phyloP scores from a whole-genome alignment of 1,140 invertebrate species.

The Trissolcus basalis region DNA sequence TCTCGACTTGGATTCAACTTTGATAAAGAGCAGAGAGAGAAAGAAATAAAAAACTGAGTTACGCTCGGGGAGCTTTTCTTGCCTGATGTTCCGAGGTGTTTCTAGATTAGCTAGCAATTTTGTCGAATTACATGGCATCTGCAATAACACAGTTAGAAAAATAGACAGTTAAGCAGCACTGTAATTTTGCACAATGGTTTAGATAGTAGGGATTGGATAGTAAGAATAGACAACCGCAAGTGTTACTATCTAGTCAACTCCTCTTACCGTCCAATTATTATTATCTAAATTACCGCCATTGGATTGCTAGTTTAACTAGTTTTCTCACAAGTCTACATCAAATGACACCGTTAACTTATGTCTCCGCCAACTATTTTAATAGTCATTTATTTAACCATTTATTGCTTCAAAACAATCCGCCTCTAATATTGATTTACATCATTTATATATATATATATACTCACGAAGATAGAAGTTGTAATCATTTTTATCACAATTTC shows the following conservation, averaged over 20 bases:
- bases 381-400: neutral
- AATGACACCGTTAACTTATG: slow-evolving; percentile 17
- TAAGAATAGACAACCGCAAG: slow-evolving; percentile 30
- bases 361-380: slow-evolving; percentile 1
- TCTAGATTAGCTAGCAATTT: slow-evolving; percentile 47
- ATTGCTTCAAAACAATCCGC: neutral
- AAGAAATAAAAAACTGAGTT: neutral
- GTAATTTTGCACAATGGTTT: slow-evolving; percentile 37
- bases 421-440: too few species aligned
- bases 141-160: slow-evolving; percentile 44
- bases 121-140: slow-evolving; percentile 35
- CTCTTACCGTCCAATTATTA: slow-evolving; percentile 47
- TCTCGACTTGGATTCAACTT: slow-evolving; percentile 26
- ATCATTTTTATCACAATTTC: too few species aligned
- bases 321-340: slow-evolving; percentile 31
- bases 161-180: slow-evolving; percentile 38
- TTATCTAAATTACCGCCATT: slow-evolving; percentile 41
- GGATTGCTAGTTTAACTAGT: slow-evolving; percentile 47
- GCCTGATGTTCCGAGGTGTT: slow-evolving; percentile 33
- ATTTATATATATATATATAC: too few species aligned
- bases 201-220: slow-evolving; percentile 42
- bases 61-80: slow-evolving; percentile 22
- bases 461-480: too few species aligned
- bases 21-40: slow-evolving; percentile 10
- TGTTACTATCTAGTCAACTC: slow-evolving; percentile 35